Conservation (phyloP, 2,888 invertebrate genomes). For the Carcina quercana region DNA sequence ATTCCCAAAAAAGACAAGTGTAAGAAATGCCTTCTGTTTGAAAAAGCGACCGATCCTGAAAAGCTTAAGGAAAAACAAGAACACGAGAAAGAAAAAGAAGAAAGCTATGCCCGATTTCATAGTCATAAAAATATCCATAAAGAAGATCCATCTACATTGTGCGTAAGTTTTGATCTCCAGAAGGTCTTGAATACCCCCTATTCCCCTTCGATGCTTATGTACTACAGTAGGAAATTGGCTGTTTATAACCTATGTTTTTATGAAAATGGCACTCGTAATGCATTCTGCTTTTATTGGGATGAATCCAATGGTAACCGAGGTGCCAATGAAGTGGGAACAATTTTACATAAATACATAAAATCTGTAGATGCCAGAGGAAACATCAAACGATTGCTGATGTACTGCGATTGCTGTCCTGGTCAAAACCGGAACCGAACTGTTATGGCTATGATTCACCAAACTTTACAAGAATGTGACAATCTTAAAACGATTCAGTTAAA, state of each 20-base stretch:
- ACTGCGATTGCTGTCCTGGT: not conserved
- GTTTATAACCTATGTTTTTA: conserved; percentile 8
- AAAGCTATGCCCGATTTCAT: not conserved
- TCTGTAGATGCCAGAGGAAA: not conserved
- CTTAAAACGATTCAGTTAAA: conserved; percentile 1
- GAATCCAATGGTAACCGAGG: conserved; percentile 4
- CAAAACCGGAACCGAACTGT: not conserved
- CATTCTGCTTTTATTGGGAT: not conserved
- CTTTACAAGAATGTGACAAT: not conserved
- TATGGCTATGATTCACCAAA: not conserved
- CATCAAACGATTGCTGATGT: not conserved
- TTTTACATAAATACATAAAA: conserved; percentile 1
- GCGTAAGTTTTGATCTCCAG: conserved; percentile 5
- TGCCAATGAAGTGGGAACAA: conserved; percentile 3
- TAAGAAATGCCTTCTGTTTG: no score
- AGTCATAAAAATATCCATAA: not conserved
- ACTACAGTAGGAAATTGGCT: conserved; percentile 8
- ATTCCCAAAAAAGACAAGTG: no score
- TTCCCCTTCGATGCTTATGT: conserved; percentile 9
- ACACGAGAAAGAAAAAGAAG: not conserved
- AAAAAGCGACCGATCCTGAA: no score
- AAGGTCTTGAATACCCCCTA: conserved; percentile 10
- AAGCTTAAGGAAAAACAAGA: not conserved
- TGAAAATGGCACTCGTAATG: conserved; percentile 7
- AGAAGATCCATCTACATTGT: not conserved